phyloP scores from a whole-genome alignment of 2,113 vertebrate genomes.

The Galbula dea region DNA sequence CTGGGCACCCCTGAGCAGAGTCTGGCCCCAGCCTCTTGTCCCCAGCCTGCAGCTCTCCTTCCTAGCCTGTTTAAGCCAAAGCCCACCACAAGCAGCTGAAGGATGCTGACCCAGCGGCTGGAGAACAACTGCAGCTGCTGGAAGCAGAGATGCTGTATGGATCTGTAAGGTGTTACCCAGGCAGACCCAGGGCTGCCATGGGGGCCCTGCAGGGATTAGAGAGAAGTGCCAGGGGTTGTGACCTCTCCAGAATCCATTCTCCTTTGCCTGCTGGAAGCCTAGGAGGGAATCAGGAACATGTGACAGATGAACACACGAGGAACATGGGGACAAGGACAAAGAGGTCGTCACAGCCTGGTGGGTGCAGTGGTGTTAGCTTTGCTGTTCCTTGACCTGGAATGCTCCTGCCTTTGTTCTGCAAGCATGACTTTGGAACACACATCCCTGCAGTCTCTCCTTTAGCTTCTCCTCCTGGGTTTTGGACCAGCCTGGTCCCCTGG shows the following conservation, averaged over 20 bases:
- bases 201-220: not conserved
- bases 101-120: not conserved
- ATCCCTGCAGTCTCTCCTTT: not conserved
- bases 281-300: not conserved
- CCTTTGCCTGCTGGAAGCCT: not conserved
- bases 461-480: not conserved
- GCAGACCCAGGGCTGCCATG: not conserved
- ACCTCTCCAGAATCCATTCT: not conserved
- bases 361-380: not conserved
- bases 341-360: not conserved
- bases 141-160: not conserved
- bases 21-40: no score
- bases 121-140: not conserved
- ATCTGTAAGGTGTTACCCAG: accelerated
- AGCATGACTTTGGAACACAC: not conserved
- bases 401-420: not conserved
- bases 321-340: not conserved
- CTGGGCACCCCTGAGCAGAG: no score
- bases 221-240: not conserved
- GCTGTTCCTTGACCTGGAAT: not conserved
- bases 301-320: not conserved
- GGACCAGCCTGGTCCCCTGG: not conserved
- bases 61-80: not conserved
- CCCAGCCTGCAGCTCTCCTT: not conserved
- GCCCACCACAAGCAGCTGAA: not conserved